These are phyloP conservation scores for Gerris buenoi DNA, from an alignment of 1,140 invertebrate species.

Conservation along the genomic window DNA sequence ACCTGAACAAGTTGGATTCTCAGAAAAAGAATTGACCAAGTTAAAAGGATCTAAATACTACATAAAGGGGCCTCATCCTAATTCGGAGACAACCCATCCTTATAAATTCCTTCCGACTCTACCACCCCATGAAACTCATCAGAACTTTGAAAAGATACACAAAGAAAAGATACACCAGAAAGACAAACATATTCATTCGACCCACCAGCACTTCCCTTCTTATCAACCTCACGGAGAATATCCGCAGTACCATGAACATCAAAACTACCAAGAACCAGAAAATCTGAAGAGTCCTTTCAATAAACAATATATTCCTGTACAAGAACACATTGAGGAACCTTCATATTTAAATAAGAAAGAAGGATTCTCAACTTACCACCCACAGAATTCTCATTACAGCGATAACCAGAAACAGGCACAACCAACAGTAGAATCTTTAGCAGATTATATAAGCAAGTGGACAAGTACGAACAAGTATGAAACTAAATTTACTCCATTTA, in stretches of 20 bases:
- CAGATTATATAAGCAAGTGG: not conserved
- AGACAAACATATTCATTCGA: not conserved
- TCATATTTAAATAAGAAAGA: not conserved
- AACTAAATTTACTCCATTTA: not conserved
- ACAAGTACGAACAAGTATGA: not conserved
- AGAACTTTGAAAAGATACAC: not conserved
- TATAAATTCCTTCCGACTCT: not conserved
- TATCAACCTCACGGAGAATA: not conserved
- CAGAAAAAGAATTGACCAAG: not conserved
- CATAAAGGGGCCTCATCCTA: not conserved
- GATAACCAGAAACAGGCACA: not conserved
- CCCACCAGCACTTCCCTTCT: not conserved
- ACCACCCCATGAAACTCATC: not conserved
- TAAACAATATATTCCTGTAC: not conserved
- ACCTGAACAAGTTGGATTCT: not conserved
- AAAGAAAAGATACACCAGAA: too few relatives aligned
- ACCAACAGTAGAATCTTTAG: not conserved
- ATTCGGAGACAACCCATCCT: not conserved
- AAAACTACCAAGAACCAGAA: too few relatives aligned
- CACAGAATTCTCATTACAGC: not conserved
- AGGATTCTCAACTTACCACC: not conserved
- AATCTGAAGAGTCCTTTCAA: not conserved
- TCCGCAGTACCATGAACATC: not conserved
- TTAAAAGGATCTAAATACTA: not conserved
- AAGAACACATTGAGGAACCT: not conserved